Percentiles rank a stretch among this genome's conserved stretches.
Conservation (phyloP, 2,888 invertebrate genomes). For the Hyppa rectilinea region DNA sequence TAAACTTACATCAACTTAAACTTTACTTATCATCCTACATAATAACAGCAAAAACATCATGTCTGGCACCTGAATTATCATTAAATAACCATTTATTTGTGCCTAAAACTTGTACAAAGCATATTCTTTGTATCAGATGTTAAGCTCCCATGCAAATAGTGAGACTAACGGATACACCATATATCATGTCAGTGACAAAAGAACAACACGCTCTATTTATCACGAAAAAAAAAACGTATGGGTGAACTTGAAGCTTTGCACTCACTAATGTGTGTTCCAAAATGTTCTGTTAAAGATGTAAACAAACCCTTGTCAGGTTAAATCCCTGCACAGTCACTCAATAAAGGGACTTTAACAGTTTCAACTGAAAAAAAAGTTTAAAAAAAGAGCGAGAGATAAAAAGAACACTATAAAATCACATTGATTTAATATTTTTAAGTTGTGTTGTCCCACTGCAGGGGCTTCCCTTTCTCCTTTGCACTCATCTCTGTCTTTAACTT, state of each 20-base stretch:
- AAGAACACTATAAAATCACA: too few species aligned
- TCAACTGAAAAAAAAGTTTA: too few species aligned
- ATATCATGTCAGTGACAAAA: conserved; percentile 24
- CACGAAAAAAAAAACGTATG: neutral
- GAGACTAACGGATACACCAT: conserved; percentile 9
- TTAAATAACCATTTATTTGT: neutral
- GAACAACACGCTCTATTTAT: conserved; percentile 23
- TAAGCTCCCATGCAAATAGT: conserved; percentile 15
- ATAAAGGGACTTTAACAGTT: too few species aligned
- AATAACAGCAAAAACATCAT: neutral
- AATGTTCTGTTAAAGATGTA: neutral
- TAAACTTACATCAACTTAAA: neutral
- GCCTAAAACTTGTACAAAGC: neutral
- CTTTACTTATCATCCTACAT: neutral
- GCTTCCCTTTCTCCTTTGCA: too few species aligned
- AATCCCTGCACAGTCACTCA: neutral
- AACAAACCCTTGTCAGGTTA: neutral
- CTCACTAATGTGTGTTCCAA: neutral
- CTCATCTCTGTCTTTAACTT: too few species aligned
- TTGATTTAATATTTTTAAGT: too few species aligned
- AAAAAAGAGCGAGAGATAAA: too few species aligned
- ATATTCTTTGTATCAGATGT: conserved; percentile 4
- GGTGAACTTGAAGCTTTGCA: neutral
- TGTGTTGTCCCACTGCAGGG: too few species aligned
- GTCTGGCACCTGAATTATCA: conserved; percentile 2